Conservation (phyloP, 2,888 invertebrate species). For the Cryptus viduatorius region DNA sequence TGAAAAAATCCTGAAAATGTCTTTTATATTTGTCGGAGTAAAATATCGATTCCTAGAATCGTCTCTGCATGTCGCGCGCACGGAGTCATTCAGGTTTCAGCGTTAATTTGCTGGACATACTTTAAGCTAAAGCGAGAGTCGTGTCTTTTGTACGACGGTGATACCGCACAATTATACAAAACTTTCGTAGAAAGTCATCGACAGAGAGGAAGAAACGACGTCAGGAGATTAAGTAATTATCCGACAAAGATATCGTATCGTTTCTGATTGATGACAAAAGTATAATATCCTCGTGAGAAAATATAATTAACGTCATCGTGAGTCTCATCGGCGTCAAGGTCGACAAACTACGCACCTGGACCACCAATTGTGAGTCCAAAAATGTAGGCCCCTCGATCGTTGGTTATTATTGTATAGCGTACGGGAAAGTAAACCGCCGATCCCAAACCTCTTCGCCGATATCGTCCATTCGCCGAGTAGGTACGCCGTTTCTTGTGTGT, state of each 20-base stretch:
- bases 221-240: conserved; percentile 16
- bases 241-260: not conserved
- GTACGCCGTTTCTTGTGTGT: not conserved
- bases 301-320: conserved; percentile 17
- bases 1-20: no score
- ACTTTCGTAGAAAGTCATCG: conserved; percentile 44
- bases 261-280: conserved; percentile 39
- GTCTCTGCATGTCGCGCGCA: not conserved
- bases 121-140: conserved; percentile 1
- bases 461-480: not conserved
- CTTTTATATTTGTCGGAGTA: not conserved
- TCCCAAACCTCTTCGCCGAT: conserved; percentile 44
- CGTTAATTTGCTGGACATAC: not conserved
- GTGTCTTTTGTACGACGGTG: conserved; percentile 6
- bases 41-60: conserved; percentile 21
- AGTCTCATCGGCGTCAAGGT: conserved; percentile 42
- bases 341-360: conserved; percentile 21
- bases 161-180: conserved; percentile 2
- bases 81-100: not conserved
- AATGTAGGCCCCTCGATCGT: conserved; percentile 56
- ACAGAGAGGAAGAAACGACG: conserved; percentile 2
- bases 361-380: not conserved
- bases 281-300: not conserved
- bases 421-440: conserved; percentile 47
- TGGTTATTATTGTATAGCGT: conserved; percentile 17